phyloP scores from a whole-genome alignment of 2,113 vertebrate species.

The Megaptera novaeangliae region DNA sequence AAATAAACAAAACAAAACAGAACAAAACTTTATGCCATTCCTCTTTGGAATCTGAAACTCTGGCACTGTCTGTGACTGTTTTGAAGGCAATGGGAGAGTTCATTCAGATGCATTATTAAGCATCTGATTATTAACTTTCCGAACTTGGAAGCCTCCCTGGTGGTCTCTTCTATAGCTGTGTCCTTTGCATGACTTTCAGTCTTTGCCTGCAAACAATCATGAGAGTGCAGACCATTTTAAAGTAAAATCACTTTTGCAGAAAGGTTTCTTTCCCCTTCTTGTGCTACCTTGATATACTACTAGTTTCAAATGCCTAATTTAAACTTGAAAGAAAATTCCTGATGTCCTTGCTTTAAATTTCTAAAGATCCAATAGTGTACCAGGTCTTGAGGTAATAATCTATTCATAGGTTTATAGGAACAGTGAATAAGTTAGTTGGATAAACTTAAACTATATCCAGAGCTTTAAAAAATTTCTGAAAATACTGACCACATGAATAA shows the following conservation, averaged over 20 bases:
- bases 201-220: slow-evolving; percentile 63
- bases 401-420: slow-evolving; percentile 58
- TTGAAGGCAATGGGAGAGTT: slow-evolving; percentile 39
- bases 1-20: background rate
- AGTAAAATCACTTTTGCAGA: slow-evolving; percentile 73
- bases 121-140: slow-evolving; percentile 68
- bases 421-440: background rate
- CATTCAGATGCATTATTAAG: slow-evolving; percentile 55
- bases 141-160: slow-evolving; percentile 62
- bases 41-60: background rate
- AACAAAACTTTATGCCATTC: background rate
- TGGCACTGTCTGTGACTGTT: background rate
- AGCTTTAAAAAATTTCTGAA: background rate
- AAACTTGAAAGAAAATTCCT: slow-evolving; percentile 68
- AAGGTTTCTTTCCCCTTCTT: slow-evolving; percentile 67
- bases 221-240: slow-evolving; percentile 73
- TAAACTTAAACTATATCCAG: slow-evolving; percentile 2
- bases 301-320: slow-evolving; percentile 76
- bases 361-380: slow-evolving; percentile 33
- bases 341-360: slow-evolving; percentile 63
- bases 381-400: slow-evolving; percentile 48
- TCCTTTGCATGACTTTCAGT: slow-evolving; percentile 79
- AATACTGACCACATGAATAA: background rate
- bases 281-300: slow-evolving; percentile 56
- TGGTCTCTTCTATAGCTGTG: slow-evolving; percentile 70